A percentile compares a stretch with the other conserved stretches of the same genome.
phyloP scores from a whole-genome alignment of 2,888 invertebrate genomes.

The Gymnoscelis rufifasciata region DNA sequence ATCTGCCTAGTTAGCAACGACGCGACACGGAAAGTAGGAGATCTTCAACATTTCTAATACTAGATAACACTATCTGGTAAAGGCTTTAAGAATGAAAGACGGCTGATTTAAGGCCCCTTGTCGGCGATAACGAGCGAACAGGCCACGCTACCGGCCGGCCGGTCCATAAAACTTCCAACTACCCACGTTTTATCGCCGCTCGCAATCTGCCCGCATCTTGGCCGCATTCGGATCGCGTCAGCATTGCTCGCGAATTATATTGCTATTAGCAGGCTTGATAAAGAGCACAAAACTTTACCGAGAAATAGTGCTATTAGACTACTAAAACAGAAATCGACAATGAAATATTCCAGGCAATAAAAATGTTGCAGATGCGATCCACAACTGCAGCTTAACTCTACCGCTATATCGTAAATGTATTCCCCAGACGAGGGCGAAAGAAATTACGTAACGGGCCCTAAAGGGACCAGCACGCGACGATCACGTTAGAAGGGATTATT shows the following conservation, averaged over 20 bases:
- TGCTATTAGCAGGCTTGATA: constrained; percentile 59
- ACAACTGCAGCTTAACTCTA: constrained; percentile 41
- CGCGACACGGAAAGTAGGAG: neutral
- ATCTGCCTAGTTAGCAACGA: neutral
- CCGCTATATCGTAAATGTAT: constrained; percentile 38
- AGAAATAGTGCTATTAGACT: too few species aligned
- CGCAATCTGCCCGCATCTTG: constrained; percentile 61
- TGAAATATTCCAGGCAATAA: constrained; percentile 9
- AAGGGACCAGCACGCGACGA: constrained; percentile 54
- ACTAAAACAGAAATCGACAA: neutral
- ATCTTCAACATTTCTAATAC: constrained; percentile 8
- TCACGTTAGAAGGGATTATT: constrained; percentile 67
- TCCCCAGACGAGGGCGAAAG: constrained; percentile 50
- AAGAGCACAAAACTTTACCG: constrained; percentile 41
- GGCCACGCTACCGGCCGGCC: constrained; percentile 58
- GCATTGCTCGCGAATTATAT: constrained; percentile 59
- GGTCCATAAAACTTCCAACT: constrained; percentile 66
- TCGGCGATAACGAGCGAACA: constrained; percentile 69
- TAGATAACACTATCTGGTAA: constrained; percentile 39
- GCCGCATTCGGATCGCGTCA: constrained; percentile 57
- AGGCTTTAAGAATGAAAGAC: constrained; percentile 64
- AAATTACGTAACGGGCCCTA: constrained; percentile 57
- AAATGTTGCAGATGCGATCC: constrained; percentile 29
- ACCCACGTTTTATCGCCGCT: constrained; percentile 60
- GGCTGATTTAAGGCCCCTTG: constrained; percentile 66